A percentile compares a stretch with the other conserved stretches of the same genome.
Conservation (phyloP, 1,140 invertebrate genomes). For the Drosophila sturtevanti region DNA sequence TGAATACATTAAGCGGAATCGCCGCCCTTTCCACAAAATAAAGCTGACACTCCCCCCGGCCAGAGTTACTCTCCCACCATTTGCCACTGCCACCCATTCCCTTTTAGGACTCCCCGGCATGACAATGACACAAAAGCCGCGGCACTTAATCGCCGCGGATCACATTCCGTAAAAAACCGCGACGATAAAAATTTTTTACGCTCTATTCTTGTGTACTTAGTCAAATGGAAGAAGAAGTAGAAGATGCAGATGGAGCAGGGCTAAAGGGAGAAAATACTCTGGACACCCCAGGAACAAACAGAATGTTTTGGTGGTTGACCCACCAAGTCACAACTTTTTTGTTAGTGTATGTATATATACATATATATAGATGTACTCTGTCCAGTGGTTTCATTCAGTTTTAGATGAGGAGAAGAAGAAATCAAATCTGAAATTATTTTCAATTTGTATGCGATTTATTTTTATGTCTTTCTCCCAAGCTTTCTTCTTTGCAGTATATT, state of each 20-base stretch:
- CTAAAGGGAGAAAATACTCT: constrained; percentile 32
- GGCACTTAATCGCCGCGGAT: constrained; percentile 81
- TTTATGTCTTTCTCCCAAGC: constrained; percentile 72
- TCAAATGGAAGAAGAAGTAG: constrained; percentile 56
- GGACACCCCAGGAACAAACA: constrained; percentile 11
- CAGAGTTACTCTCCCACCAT: not conserved
- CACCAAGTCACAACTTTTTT: constrained; percentile 56
- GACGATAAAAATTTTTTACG: constrained; percentile 82
- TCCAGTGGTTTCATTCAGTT: constrained; percentile 44
- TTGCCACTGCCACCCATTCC: constrained; percentile 20
- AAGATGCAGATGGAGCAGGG: not conserved
- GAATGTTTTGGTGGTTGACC: constrained; percentile 57
- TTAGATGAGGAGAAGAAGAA: constrained; percentile 68
- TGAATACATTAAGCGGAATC: constrained; percentile 73
- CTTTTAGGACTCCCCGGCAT: constrained; percentile 59
- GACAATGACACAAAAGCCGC: constrained; percentile 82
- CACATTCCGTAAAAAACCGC: constrained; percentile 81
- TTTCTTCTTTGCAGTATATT: constrained; percentile 12
- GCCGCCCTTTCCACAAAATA: constrained; percentile 11
- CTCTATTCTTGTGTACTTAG: constrained; percentile 80
- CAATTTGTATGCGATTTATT: constrained; percentile 83
- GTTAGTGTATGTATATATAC: constrained; percentile 17
- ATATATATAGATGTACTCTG: constrained; percentile 57
- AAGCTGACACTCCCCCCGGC: not conserved
- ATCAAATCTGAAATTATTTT: constrained; percentile 83